A percentile compares a stretch with the other conserved stretches of the same genome.
Evolutionary conservation across 2,113 vertebrate species (phyloP).

Genomic region (Zeus faber): DNA sequence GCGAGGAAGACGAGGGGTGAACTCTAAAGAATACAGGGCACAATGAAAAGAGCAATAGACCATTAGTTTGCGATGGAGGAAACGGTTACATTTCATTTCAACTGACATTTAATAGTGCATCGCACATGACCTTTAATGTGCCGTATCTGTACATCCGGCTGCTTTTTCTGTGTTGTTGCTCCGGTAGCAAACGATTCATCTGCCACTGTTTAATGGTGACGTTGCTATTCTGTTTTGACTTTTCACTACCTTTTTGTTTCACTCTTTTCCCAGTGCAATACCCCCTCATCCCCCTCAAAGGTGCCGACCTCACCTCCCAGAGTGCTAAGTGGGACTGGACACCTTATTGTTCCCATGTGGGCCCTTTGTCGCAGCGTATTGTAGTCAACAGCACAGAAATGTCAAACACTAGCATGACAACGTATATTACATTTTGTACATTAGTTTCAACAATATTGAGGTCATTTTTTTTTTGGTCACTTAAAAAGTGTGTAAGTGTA

Average conservation of each 20-base stretch:
- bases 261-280: slow-evolving; percentile 9
- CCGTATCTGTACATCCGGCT: not conserved
- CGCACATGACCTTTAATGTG: not conserved
- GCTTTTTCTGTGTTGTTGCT: not conserved
- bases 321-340: slow-evolving; percentile 37
- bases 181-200: not conserved
- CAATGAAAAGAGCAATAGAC: not conserved
- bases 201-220: slow-evolving; percentile 37
- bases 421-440: slow-evolving; percentile 22
- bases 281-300: slow-evolving; percentile 30
- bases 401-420: slow-evolving; percentile 43
- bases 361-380: slow-evolving; percentile 44
- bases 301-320: slow-evolving; percentile 28
- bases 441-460: slow-evolving; percentile 26
- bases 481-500: too few species aligned
- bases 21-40: not conserved
- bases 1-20: not conserved
- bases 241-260: slow-evolving; percentile 36
- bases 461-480: slow-evolving; percentile 17
- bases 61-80: not conserved
- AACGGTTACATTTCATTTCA: not conserved
- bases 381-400: slow-evolving; percentile 55
- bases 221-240: slow-evolving; percentile 22
- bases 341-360: slow-evolving; percentile 54
- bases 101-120: not conserved